Percentiles rank a stretch among this genome's conserved stretches.
Conservation (phyloP, 2,888 invertebrate species). For the Trissonchulus latispiculum region DNA sequence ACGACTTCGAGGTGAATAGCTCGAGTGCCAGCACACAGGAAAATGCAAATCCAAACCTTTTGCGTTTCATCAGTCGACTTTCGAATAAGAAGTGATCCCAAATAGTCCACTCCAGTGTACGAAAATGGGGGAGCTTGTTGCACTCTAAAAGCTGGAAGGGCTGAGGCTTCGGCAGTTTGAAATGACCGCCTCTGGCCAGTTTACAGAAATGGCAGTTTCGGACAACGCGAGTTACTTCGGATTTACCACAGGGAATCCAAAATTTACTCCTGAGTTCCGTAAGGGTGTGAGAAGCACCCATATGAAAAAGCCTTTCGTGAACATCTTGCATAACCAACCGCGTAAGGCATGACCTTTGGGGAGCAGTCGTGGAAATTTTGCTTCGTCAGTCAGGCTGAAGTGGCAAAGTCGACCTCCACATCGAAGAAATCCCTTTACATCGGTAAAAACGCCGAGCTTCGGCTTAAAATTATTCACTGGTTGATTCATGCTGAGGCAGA, state of each 20-base stretch:
- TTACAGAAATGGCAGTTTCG: background rate
- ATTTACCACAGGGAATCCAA: background rate
- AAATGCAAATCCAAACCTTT: background rate
- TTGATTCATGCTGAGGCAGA: too few species aligned
- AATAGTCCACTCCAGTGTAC: background rate
- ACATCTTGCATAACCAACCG: background rate
- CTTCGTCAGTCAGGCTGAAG: background rate
- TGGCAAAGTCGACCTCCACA: background rate
- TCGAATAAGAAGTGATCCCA: background rate
- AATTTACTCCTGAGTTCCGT: background rate
- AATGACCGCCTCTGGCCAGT: too few species aligned
- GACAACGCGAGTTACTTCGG: background rate
- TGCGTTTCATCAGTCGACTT: background rate
- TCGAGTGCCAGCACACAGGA: background rate
- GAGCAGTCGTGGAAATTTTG: background rate
- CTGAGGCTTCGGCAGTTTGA: too few species aligned
- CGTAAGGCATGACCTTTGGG: background rate
- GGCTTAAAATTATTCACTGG: too few species aligned
- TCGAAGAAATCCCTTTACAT: background rate
- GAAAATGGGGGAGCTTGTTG: background rate
- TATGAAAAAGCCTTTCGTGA: background rate
- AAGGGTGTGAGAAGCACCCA: background rate
- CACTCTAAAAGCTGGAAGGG: too few species aligned
- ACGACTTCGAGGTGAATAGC: background rate
- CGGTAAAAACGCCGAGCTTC: background rate